Base-by-base conservation (phyloP, 1,140 invertebrate species). In the Heliconius nattereri region DNA sequence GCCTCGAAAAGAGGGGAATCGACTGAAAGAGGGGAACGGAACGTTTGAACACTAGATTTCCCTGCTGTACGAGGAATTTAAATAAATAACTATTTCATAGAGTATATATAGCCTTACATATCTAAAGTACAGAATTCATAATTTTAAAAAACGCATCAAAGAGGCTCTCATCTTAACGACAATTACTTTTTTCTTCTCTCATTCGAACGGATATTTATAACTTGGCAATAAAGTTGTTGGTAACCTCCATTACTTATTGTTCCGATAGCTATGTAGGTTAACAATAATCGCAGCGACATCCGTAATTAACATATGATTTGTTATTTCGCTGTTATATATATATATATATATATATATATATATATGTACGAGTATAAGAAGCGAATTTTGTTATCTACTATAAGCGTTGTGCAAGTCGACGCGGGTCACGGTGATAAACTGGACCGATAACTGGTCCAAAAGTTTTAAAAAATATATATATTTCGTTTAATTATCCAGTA, bases 341-440 rank as follows among this genome's bases (percentile, higher is more conserved):
- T n/a, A n/a, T n/a, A 40, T 75, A 3, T 45, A 45, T 76, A 40
- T 75, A 3, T 45, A 45, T 76, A 40, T 75, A 3, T 45, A 45
- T 40, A 29, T 29, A 29, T 32, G 32, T 32, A 32, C 32, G 32
- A 32, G 73, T 81, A 79, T 76, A 82, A 81, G 74, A 82, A 85
- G 86, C 83, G 80, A 86, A 85, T 86, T 76, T 78, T 57, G 74
- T 85, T 87, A 87, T 87, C 86, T n/a, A 74, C 70, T 71, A 73
- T 74, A n/a, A n/a, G n/a, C 81, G 81, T 84, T 85, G 86, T 86
- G 85, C 85, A 86, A 88, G 84, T 83, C 78, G 81, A 74, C 82
- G 79, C 83, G 84, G 85, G 86, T 84, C 84, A 88, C 70, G 32
- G 57, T 76, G 85, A 86, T 88, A 88, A 86, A 88, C 86, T 84